Evolutionary conservation across 2,888 invertebrate species (phyloP), one percentile per base, ranked within the genome.

Genomic region (Drosophila eohydei): DNA sequence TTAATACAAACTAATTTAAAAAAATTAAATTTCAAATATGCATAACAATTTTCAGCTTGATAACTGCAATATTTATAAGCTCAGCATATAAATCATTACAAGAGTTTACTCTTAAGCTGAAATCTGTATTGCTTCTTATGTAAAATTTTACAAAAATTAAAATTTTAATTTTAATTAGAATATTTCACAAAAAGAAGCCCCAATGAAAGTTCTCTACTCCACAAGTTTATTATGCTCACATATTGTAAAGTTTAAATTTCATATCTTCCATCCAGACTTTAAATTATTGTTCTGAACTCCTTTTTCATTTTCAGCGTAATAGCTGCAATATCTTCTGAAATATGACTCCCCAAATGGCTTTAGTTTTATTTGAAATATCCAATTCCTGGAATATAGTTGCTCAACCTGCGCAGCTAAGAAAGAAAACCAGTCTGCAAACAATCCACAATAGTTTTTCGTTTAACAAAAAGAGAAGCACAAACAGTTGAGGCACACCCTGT

Each of bases 371-470:
- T 16, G 2, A 51, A 34, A 28, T 44, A 21, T 26, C 21, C 36
- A n/a, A 28, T 76, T 76, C 80, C 44, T 9, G 60, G 80, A 78
- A 78, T 30, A 63, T 46, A 56, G 76, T 79, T 74, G 77, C 68
- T 48, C 50, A 73, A 66, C 61, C 61, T 71, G 77, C 55, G 26
- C 48, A 38, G 28, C 34, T 43, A 43, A 26, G 51, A 34, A 41
- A 8, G 5, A n/a, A 32, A 41, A 60, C n/a, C 36, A 69, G 54
- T 51, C 61, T 46, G 69, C 50, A 54, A 61, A 67, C 66, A 74
- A 76, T 71, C n/a, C 28, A 60, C 30, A 68, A 74, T 74, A 52
- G 69, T 14, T 59, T 48, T 36, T 36, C 26, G 14, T 3, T 32
- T n/a, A 50, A 55, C 64, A 70, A 56, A 68, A 36, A 52, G 36